Base-by-base conservation (phyloP, 2,797 vertebrate genomes). In the Microctenopoma steveboyesi region DNA sequence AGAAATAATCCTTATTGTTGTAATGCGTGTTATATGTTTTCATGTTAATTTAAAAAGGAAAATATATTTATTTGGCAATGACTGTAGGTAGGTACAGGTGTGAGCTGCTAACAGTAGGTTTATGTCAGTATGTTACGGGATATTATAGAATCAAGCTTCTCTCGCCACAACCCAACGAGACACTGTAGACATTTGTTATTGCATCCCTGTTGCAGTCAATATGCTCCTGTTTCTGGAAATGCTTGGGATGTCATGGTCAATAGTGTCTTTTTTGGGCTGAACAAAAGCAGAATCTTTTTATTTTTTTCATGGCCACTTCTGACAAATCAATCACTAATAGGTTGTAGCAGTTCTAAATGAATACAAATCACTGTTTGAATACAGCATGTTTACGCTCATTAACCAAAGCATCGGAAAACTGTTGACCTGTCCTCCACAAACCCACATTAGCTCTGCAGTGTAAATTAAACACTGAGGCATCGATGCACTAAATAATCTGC, bases 401-500 rank as follows among this genome's bases (percentile, higher is more conserved):
- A 60, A 76, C 33, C 35, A 46, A 47, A 42, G n/a, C 57, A 14
- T 14, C 13, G 22, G 33, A 60, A 64, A 57, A 58, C 33, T 4
- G 6, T 33, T 49, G 56, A 53, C 46, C 48, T 48, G 60, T 37
- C 49, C 69, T 71, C 64, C 10, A 37, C 37, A 56, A 69, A 50
- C 39, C 48, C 3, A 5, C 49, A 82, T 77, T 66, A 83, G 64
- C 71, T 63, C 28, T 4, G 46, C 49, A 4, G 25, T 64, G 68
- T 74, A 76, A 66, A 76, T 84, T 78, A 69, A 74, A 82, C 68
- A 77, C 50, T 73, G 28, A 40, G 18, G 39, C 46, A 59, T 58
- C 81, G 75, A 84, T 46, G 28, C 65, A 63, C 57, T 53, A 64
- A 79, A 65, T 79, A 74, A 85, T 84, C 66, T 28, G 48, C 45